Evolutionary conservation across 2,888 invertebrate species (phyloP).

Genomic region (Ochropleura plecta): DNA sequence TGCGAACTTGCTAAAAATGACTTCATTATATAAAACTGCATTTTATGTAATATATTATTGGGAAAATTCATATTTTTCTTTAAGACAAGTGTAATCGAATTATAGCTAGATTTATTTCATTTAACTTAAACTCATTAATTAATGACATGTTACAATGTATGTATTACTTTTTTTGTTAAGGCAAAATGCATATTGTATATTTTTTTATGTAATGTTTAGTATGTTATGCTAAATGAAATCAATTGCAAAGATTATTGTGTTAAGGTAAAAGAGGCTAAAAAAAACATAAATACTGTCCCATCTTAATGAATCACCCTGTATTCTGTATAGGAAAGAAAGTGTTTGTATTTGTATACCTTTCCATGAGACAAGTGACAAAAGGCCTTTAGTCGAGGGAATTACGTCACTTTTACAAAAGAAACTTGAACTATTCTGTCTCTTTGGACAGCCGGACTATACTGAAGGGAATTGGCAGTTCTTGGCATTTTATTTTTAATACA

Average conservation of each 20-base stretch:
- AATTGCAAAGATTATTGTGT: too few relatives aligned
- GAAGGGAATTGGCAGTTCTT: not conserved
- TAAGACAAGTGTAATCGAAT: not conserved
- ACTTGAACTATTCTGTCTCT: conserved; percentile 12
- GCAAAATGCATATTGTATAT: too few relatives aligned
- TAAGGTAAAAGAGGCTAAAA: too few relatives aligned
- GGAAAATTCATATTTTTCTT: not conserved
- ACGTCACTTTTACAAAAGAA: conserved; percentile 36
- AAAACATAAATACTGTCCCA: not conserved
- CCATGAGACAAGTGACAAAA: conserved; percentile 46
- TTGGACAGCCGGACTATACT: conserved; percentile 12
- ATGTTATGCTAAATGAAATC: too few relatives aligned
- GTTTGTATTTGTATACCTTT: conserved; percentile 36
- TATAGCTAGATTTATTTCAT: not conserved
- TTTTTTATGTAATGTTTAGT: too few relatives aligned
- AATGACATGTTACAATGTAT: too few relatives aligned
- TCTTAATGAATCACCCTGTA: conserved; percentile 3
- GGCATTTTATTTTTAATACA: conserved; percentile 1
- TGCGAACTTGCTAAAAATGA: not conserved
- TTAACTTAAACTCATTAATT: not conserved
- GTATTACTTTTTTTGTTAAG: too few relatives aligned
- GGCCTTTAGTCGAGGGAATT: conserved; percentile 34
- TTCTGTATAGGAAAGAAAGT: conserved; percentile 50
- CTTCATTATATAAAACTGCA: not conserved
- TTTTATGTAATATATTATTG: not conserved